A percentile compares a stretch with the other conserved stretches of the same genome.
Evolutionary conservation across 1,140 invertebrate species (phyloP).

Genomic region (Psix sp.): DNA sequence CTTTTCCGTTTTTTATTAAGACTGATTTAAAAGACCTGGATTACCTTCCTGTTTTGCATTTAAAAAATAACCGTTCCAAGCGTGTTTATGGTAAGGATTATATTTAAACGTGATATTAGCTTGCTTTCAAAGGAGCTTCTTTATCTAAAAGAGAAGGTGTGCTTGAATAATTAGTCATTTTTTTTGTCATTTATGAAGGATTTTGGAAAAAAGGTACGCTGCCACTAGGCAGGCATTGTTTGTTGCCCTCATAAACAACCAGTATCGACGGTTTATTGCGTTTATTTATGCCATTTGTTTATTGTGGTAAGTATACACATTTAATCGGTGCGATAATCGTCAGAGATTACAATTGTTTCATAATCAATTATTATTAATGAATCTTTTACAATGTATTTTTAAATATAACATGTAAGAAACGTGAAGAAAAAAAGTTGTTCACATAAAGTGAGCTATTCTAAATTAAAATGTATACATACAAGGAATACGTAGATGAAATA

Average conservation of each 20-base stretch:
- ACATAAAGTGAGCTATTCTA: no score
- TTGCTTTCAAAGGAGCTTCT: conserved; percentile 43
- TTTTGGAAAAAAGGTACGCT: no score
- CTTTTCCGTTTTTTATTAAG: conserved; percentile 32
- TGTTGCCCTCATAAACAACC: conserved; percentile 26
- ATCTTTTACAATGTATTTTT: conserved; percentile 21
- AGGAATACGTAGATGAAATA: no score
- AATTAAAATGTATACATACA: no score
- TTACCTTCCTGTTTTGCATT: conserved; percentile 47
- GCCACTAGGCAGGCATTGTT: no score
- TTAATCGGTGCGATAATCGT: conserved; percentile 31
- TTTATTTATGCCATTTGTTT: conserved; percentile 46
- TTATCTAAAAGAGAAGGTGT: conserved; percentile 56
- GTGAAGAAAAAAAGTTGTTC: no score
- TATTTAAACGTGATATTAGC: conserved; percentile 46
- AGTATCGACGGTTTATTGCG: neutral
- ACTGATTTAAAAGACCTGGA: conserved; percentile 27
- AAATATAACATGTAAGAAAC: no score
- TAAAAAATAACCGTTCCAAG: conserved; percentile 32
- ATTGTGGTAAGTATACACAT: conserved; percentile 36
- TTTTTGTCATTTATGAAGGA: conserved; percentile 35
- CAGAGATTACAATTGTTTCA: conserved; percentile 23
- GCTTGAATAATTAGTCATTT: conserved; percentile 56
- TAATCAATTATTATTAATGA: conserved; percentile 18
- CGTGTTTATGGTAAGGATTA: conserved; percentile 14